Evolutionary conservation across 2,113 vertebrate genomes (phyloP).

Genomic region (Lasiurus borealis): DNA sequence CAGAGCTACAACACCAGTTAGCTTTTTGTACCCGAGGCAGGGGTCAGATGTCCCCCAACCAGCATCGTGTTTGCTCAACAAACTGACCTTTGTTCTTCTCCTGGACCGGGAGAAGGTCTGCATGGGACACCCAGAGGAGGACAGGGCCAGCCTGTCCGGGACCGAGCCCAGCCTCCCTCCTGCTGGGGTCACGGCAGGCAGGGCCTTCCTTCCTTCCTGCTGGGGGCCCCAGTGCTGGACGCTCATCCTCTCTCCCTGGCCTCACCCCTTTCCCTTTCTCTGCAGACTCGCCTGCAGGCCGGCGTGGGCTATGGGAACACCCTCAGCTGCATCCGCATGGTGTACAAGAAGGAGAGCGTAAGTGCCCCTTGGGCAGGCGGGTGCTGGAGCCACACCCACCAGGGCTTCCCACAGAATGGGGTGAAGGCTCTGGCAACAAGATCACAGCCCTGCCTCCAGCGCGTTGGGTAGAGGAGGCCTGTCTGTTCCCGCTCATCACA

Average conservation of each 20-base stretch:
- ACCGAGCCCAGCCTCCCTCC: neutral
- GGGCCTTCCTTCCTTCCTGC: neutral
- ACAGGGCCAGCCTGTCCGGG: neutral
- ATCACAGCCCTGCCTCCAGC: neutral
- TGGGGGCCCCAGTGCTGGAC: neutral
- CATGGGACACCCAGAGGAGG: no score
- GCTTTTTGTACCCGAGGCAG: neutral
- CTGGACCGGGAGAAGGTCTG: neutral
- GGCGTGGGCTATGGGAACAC: constrained; percentile 92
- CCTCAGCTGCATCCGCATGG: constrained; percentile 91
- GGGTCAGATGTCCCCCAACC: no score
- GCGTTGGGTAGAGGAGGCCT: fast-evolving
- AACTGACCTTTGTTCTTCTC: neutral
- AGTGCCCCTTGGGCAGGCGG: constrained; percentile 71
- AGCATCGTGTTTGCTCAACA: neutral
- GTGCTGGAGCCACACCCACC: fast-evolving
- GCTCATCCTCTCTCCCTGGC: neutral
- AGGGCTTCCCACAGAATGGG: neutral
- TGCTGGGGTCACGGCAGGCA: neutral
- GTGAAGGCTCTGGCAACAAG: neutral
- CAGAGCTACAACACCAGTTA: no score
- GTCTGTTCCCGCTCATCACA: fast-evolving
- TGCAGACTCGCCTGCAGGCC: constrained; percentile 95
- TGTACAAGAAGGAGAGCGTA: constrained; percentile 96
- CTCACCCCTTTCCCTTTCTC: constrained; percentile 15